Evolutionary conservation across 2,113 vertebrate genomes (phyloP).

Genomic region (Ptyas mucosa): DNA sequence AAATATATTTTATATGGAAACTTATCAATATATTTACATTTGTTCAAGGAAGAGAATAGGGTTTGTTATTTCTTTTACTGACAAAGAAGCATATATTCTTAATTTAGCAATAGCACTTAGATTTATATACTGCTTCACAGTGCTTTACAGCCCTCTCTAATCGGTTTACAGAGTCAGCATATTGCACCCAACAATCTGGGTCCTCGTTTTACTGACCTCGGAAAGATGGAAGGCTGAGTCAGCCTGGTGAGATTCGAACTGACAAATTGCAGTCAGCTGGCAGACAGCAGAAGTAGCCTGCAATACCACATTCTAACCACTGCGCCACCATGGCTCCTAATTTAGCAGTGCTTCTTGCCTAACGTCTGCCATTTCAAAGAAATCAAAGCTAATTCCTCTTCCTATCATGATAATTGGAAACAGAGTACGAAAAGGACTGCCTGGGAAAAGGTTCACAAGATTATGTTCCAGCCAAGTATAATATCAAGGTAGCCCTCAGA

Average conservation of each 20-base stretch:
- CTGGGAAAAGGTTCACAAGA: neutral
- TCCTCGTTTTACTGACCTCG: no score
- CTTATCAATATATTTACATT: neutral
- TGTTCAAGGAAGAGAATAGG: constrained; percentile 6
- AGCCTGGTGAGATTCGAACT: no score
- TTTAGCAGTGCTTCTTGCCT: neutral
- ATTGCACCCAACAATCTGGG: no score
- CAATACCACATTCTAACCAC: no score
- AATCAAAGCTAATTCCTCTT: constrained; percentile 23
- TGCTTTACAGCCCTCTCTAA: no score
- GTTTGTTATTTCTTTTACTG: neutral
- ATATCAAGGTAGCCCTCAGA: neutral
- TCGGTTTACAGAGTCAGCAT: no score
- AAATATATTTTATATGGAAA: constrained; percentile 22
- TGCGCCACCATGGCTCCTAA: no score
- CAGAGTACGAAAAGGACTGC: neutral
- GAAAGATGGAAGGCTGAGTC: no score
- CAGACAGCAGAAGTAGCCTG: no score
- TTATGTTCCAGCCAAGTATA: neutral
- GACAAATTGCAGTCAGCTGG: no score
- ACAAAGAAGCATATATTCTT: neutral
- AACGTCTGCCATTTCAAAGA: constrained; percentile 29
- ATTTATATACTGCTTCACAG: no score
- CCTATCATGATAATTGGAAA: constrained; percentile 27
- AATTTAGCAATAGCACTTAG: neutral